phyloP scores from a whole-genome alignment of 2,113 vertebrate species.

The Platysternon megacephalum region DNA sequence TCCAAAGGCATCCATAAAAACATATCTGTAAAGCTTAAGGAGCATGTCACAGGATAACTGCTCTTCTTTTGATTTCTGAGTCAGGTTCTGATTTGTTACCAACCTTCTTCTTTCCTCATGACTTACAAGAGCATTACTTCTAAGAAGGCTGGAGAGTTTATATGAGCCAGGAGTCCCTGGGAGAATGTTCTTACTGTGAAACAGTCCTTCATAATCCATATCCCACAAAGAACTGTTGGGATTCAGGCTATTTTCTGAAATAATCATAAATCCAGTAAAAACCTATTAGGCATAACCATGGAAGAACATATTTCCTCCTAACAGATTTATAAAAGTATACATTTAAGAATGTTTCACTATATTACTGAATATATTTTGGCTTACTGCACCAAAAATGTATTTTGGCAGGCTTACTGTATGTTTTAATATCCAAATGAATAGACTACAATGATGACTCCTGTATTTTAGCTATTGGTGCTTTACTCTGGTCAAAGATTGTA shows the following conservation, averaged over 20 bases:
- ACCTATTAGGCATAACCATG: background rate
- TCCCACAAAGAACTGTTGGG: constrained; percentile 35
- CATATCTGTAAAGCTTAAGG: constrained; percentile 39
- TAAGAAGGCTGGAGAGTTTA: background rate
- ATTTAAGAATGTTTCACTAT: background rate
- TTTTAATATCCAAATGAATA: background rate
- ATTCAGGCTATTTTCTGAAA: constrained; percentile 49
- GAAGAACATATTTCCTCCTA: background rate
- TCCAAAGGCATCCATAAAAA: constrained; percentile 43
- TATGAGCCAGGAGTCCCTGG: background rate
- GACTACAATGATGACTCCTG: background rate
- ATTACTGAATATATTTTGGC: background rate
- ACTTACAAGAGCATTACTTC: background rate
- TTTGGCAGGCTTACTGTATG: background rate
- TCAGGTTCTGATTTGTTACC: constrained; percentile 10
- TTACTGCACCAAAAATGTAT: background rate
- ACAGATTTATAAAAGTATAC: background rate
- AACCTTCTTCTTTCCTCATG: background rate
- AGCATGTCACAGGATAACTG: constrained; percentile 31
- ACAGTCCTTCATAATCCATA: background rate
- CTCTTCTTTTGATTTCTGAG: constrained; percentile 19
- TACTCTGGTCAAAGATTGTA: background rate
- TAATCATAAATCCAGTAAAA: constrained; percentile 18
- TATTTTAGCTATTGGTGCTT: background rate
- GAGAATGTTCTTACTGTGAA: background rate